These are phyloP conservation scores for Mythimna ferrago DNA, from an alignment of 2,888 invertebrate genomes.

Conservation along the genomic window DNA sequence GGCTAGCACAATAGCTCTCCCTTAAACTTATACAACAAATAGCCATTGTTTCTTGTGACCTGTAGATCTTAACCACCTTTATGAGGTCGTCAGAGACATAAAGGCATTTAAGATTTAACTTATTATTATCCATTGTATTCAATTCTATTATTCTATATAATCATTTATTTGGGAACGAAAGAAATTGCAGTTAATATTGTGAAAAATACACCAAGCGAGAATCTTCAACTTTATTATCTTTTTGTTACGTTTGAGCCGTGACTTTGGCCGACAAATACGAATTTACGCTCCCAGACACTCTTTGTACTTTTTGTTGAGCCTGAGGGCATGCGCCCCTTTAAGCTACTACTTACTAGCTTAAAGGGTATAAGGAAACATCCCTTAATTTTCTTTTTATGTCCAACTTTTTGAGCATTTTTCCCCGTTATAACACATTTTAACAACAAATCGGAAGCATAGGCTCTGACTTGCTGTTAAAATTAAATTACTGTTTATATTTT, in stretches of 20 bases:
- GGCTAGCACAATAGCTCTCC: background rate
- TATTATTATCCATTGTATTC: slow-evolving; percentile 41
- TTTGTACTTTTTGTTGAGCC: slow-evolving; percentile 53
- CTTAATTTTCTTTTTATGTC: slow-evolving; percentile 56
- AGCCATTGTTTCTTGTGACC: slow-evolving; percentile 5
- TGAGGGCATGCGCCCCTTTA: slow-evolving; percentile 38
- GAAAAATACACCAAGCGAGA: slow-evolving; percentile 22
- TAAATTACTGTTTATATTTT: slow-evolving; percentile 32
- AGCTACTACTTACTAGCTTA: slow-evolving; percentile 24
- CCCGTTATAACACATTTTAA: slow-evolving; percentile 33
- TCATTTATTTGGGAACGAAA: slow-evolving; percentile 23
- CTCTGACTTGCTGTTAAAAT: slow-evolving; percentile 32
- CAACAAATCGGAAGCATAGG: slow-evolving; percentile 39
- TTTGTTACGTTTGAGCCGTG: slow-evolving; percentile 51
- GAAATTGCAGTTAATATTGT: slow-evolving; percentile 38
- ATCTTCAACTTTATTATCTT: slow-evolving; percentile 47
- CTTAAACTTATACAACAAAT: slow-evolving; percentile 3
- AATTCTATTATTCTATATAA: slow-evolving; percentile 26
- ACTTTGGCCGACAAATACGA: slow-evolving; percentile 52
- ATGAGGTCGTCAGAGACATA: background rate
- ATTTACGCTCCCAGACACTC: slow-evolving; percentile 45
- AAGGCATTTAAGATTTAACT: slow-evolving; percentile 32
- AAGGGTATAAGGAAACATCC: slow-evolving; percentile 48
- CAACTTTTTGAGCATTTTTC: slow-evolving; percentile 41
- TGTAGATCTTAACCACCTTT: slow-evolving; percentile 3